These are phyloP conservation scores for Poecilia picta DNA, from an alignment of 2,797 vertebrate species.

Conservation along the genomic window DNA sequence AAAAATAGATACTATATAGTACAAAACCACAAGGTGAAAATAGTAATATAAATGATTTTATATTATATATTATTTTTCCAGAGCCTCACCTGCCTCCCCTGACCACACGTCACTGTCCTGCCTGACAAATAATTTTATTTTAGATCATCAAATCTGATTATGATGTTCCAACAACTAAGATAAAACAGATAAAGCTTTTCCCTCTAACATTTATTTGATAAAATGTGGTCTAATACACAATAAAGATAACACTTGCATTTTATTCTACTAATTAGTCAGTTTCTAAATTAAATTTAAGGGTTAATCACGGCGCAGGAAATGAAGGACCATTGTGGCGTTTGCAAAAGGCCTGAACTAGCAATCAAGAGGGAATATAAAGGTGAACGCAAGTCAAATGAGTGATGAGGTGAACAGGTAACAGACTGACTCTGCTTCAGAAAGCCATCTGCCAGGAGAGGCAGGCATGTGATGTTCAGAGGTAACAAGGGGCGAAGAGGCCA, in stretches of 20 bases:
- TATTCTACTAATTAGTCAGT: not conserved
- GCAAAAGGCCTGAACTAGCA: slow-evolving; percentile 32
- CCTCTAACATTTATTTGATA: not conserved
- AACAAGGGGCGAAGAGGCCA: slow-evolving; percentile 63
- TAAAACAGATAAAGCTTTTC: not conserved
- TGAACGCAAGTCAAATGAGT: slow-evolving; percentile 57
- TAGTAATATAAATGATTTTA: too few species aligned
- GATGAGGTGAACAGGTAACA: slow-evolving; percentile 46
- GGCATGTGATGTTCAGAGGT: slow-evolving; percentile 47
- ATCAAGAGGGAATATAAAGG: slow-evolving; percentile 23
- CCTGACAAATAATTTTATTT: not conserved
- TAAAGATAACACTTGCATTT: not conserved
- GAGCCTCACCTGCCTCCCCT: too few species aligned
- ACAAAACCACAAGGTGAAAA: too few species aligned
- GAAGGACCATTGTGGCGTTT: not conserved
- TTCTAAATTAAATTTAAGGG: not conserved
- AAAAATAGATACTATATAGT: too few species aligned
- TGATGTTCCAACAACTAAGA: not conserved
- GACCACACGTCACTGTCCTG: too few species aligned
- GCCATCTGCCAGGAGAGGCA: slow-evolving; percentile 46
- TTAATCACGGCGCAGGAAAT: not conserved
- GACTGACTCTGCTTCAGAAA: slow-evolving; percentile 49
- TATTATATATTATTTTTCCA: too few species aligned
- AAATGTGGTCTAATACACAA: not conserved
- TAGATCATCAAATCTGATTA: not conserved